These are phyloP conservation scores for Abramis brama DNA, from an alignment of 2,113 vertebrate genomes.

Conservation along the genomic window DNA sequence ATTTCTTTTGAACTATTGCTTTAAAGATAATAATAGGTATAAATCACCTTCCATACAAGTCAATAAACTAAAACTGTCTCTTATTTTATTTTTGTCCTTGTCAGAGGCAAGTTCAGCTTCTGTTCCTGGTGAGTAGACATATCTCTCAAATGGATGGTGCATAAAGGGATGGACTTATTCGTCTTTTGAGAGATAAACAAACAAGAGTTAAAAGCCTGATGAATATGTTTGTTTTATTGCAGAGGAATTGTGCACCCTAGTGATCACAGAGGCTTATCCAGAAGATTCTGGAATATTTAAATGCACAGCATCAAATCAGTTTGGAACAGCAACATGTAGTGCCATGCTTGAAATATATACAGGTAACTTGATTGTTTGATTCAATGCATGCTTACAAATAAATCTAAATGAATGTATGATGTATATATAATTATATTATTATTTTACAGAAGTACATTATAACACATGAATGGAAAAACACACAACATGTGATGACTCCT, in stretches of 20 bases:
- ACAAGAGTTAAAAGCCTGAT: too few species aligned
- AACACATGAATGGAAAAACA: too few species aligned
- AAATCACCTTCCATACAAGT: neutral
- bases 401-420: neutral
- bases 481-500: too few species aligned
- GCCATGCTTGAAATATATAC: conserved; percentile 81
- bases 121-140: conserved; percentile 79
- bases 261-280: conserved; percentile 88
- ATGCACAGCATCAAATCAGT: conserved; percentile 84
- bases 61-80: neutral
- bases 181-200: neutral
- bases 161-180: neutral
- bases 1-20: neutral
- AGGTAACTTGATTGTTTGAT: conserved; percentile 69
- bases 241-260: conserved; percentile 90
- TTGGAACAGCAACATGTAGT: conserved; percentile 79
- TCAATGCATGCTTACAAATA: neutral
- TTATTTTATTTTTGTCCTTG: conserved; percentile 58
- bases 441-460: too few species aligned
- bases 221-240: conserved; percentile 25
- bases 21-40: neutral
- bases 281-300: conserved; percentile 89
- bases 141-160: neutral
- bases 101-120: conserved; percentile 84
- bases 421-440: too few species aligned